Evolutionary conservation across 2,888 invertebrate genomes (phyloP).

Genomic region (Dinocampus coccinellae): DNA sequence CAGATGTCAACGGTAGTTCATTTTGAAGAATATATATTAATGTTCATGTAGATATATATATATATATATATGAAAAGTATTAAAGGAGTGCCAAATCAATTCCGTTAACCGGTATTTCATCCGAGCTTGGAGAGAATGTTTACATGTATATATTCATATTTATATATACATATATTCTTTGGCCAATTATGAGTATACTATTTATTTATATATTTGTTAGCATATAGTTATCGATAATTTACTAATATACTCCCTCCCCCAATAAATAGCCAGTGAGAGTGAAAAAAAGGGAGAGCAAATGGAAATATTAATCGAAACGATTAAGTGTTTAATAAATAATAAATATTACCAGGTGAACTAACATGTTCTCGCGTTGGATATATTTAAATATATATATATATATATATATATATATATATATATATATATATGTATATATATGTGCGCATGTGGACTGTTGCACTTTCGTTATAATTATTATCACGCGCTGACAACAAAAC

Average conservation of each 20-base stretch:
- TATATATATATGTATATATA: slow-evolving; percentile 9
- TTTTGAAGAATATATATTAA: not conserved
- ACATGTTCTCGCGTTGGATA: not conserved
- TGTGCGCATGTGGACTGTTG: slow-evolving; percentile 17
- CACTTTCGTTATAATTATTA: slow-evolving; percentile 44
- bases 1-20: slow-evolving; percentile 28
- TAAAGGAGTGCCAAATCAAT: slow-evolving; percentile 9
- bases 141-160: not conserved
- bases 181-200: slow-evolving; percentile 8
- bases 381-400: slow-evolving; percentile 19
- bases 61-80: slow-evolving; percentile 3
- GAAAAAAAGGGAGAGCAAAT: slow-evolving; percentile 12
- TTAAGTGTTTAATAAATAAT: slow-evolving; percentile 45
- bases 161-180: not conserved
- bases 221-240: not conserved
- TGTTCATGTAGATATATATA: not conserved
- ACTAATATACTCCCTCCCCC: slow-evolving; percentile 9
- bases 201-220: slow-evolving; percentile 14
- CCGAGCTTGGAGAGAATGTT: not conserved
- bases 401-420: not conserved
- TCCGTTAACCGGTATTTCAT: slow-evolving; percentile 19
- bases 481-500: slow-evolving; percentile 21
- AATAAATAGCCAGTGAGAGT: not conserved
- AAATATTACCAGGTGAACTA: slow-evolving; percentile 41
- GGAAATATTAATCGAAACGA: slow-evolving; percentile 45